These are phyloP conservation scores for Ornithoptera alexandrae DNA, from an alignment of 2,888 invertebrate species.

Conservation along the genomic window DNA sequence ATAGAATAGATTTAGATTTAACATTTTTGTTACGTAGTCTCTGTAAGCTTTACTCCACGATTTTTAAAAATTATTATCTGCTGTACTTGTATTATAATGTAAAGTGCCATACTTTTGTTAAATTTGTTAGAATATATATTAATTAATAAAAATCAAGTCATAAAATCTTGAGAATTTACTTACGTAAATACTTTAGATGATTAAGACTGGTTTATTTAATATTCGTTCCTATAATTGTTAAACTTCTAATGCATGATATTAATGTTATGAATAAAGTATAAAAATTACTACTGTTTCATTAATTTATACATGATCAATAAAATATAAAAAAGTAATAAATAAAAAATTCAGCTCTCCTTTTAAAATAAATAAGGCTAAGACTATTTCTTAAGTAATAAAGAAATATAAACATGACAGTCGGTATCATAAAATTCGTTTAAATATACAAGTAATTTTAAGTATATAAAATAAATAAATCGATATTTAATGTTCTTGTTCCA, in stretches of 20 bases:
- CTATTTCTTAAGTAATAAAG: too few relatives aligned
- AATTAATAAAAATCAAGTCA: slow-evolving; percentile 1
- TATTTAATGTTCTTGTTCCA: too few relatives aligned
- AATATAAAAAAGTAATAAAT: not conserved
- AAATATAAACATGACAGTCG: too few relatives aligned
- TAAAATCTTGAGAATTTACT: slow-evolving; percentile 27
- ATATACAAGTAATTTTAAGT: too few relatives aligned
- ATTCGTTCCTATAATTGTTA: slow-evolving; percentile 24
- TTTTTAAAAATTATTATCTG: too few relatives aligned
- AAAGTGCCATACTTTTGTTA: slow-evolving; percentile 26
- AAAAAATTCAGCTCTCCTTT: not conserved
- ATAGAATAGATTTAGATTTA: not conserved
- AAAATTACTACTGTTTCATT: not conserved
- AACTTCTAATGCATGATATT: slow-evolving; percentile 26
- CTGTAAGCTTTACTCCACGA: too few relatives aligned
- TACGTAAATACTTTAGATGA: slow-evolving; percentile 22
- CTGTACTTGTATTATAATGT: slow-evolving; percentile 4
- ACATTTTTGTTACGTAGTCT: too few relatives aligned
- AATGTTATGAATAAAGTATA: slow-evolving; percentile 12
- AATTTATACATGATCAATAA: not conserved
- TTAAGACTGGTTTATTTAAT: slow-evolving; percentile 21
- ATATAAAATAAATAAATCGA: too few relatives aligned
- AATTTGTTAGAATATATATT: slow-evolving; percentile 1
- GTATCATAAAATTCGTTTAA: too few relatives aligned
- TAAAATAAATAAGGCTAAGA: too few relatives aligned